A percentile compares a stretch with the other conserved stretches of the same genome.
Conservation (phyloP, 2,888 invertebrate species). For the Mechanitis mazaeus region DNA sequence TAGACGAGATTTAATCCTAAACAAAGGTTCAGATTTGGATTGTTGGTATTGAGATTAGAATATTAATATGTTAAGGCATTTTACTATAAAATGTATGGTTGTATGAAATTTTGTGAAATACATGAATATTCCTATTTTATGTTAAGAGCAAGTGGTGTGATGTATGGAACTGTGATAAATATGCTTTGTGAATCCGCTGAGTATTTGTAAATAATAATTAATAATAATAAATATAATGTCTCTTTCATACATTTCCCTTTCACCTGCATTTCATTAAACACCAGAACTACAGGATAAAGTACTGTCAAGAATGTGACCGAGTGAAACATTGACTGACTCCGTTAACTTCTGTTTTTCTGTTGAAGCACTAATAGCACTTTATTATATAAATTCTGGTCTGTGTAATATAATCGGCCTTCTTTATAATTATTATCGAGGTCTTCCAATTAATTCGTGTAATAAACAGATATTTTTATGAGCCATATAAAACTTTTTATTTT, state of each 20-base stretch:
- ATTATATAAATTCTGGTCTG: too few relatives aligned
- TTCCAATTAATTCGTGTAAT: conserved; percentile 16
- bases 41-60: too few relatives aligned
- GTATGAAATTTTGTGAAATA: neutral
- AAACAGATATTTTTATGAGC: conserved; percentile 14
- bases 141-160: conserved; percentile 40
- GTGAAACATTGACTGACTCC: neutral
- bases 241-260: conserved; percentile 1
- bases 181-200: conserved; percentile 55
- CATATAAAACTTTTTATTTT: conserved; percentile 7
- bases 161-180: conserved; percentile 66
- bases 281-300: too few relatives aligned
- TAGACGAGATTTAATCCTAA: too few relatives aligned
- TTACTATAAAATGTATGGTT: conserved; percentile 35
- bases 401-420: conserved; percentile 11
- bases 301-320: neutral
- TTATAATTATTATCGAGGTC: conserved; percentile 16
- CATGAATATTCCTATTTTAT: neutral
- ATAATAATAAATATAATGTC: conserved; percentile 13
- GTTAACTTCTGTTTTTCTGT: too few relatives aligned
- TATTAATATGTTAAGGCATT: neutral
- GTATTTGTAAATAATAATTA: conserved; percentile 36
- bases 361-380: too few relatives aligned
- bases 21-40: too few relatives aligned
- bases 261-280: neutral